phyloP scores from a whole-genome alignment of 2,797 vertebrate species.

The Sebastes nivosus region DNA sequence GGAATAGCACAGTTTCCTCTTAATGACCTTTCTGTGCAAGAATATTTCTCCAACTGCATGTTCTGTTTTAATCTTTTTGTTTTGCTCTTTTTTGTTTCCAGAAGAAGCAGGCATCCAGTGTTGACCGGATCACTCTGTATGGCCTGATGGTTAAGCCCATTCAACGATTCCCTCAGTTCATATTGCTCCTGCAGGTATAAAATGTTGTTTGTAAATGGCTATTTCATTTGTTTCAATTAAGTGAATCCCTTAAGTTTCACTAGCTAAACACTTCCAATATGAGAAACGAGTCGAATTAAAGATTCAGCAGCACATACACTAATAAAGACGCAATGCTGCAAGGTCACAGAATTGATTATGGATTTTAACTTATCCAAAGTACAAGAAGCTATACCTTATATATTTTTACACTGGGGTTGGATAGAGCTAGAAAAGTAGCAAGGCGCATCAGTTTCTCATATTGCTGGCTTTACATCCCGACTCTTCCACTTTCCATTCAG shows the following conservation, averaged over 20 bases:
- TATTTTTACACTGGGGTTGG: slow-evolving; percentile 1
- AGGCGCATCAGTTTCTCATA: slow-evolving; percentile 41
- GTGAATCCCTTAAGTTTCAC: not conserved
- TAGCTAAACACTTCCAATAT: not conserved
- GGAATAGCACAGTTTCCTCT: slow-evolving; percentile 9
- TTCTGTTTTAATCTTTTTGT: not conserved
- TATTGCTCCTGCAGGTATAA: slow-evolving; percentile 93
- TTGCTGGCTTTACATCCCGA: slow-evolving; percentile 28
- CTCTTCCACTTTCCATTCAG: slow-evolving; percentile 54
- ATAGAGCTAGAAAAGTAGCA: slow-evolving; percentile 32
- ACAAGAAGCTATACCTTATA: not conserved
- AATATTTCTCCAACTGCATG: not conserved
- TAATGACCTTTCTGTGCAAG: slow-evolving; percentile 24
- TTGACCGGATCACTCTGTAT: slow-evolving; percentile 94
- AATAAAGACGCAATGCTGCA: slow-evolving; percentile 22
- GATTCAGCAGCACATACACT: not conserved
- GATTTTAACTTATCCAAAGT: slow-evolving; percentile 33
- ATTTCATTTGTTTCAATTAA: slow-evolving; percentile 4
- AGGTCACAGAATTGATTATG: slow-evolving; percentile 29
- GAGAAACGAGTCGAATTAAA: slow-evolving; percentile 19
- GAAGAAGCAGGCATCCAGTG: slow-evolving; percentile 92
- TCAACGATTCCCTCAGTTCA: slow-evolving; percentile 97
- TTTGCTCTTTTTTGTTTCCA: slow-evolving; percentile 52
- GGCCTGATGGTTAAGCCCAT: slow-evolving; percentile 99
- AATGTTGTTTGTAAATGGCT: not conserved